These are phyloP conservation scores for Conistra vaccinii DNA, from an alignment of 2,888 invertebrate genomes.

Conservation along the genomic window DNA sequence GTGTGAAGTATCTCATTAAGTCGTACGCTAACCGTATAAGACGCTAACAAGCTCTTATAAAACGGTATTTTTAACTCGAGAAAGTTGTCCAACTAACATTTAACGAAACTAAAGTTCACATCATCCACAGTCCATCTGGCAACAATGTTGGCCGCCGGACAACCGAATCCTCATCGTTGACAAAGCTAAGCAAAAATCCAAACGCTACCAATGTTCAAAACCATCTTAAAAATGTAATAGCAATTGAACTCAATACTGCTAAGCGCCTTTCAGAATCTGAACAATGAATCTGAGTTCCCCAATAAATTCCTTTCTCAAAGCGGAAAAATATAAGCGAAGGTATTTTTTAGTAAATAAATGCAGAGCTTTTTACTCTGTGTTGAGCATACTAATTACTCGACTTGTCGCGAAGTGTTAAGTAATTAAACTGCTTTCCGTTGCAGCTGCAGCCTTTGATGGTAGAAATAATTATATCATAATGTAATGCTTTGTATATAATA, in stretches of 20 bases:
- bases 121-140: neutral
- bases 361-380: neutral
- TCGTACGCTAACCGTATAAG: neutral
- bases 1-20: neutral
- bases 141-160: neutral
- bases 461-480: neutral
- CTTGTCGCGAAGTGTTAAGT: neutral
- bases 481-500: neutral
- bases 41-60: neutral
- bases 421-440: constrained; percentile 10
- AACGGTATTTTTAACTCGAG: neutral
- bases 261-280: constrained; percentile 13
- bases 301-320: constrained; percentile 17
- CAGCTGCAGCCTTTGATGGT: neutral
- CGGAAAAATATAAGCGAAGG: neutral
- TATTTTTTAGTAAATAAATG: constrained; percentile 19
- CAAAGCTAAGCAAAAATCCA: neutral
- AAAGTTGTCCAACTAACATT: neutral
- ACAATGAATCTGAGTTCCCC: neutral
- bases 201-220: neutral
- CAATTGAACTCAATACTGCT: constrained; percentile 1
- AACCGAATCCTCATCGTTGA: neutral
- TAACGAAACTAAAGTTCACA: neutral
- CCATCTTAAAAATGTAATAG: constrained; percentile 5
- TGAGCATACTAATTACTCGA: constrained; percentile 4